Evolutionary conservation across 2,797 vertebrate species (phyloP), one percentile per base, ranked within the genome.

Genomic region (Sebastes cheni): DNA sequence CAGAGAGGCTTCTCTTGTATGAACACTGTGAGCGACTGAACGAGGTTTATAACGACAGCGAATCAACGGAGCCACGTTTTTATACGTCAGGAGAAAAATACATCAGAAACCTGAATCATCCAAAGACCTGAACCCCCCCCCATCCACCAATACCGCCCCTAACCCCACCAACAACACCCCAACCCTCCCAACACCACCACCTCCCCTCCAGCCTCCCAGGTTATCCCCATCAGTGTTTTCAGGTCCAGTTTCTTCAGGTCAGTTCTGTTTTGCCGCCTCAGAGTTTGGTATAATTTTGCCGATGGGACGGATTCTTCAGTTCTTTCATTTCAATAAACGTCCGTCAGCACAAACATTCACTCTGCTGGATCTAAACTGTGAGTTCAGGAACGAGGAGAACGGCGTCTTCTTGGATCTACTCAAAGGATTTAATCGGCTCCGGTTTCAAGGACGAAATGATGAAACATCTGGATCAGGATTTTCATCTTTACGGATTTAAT

Each of bases 71-170:
- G 90, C 85, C 86, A 91, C 94, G 94, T 93, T 92, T 61, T 85
- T 42, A 64, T 3, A 55, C 2, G 91, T 69, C 68, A 78, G 52
- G 50, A 79, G 30, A 20, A 32, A 25, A 39, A 64, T 4, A 67
- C 36, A 23, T 27, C 1, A 34, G 27, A 68, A 66, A 90, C 94
- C 94, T 92, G 92, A 94, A 93, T 94, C 95, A 93, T 95, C 94
- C 95, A 80, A 71, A 80, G 23, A 71, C 65, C 8, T 8, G 0
- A 4, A 1, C 11, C 50, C 8, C 2, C 12, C 64, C 23, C 64
- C 25, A n/a, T n/a, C n/a, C n/a, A n/a, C 22, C 5, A 8, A n/a
- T 27, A 13, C 11, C n/a, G 2, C 7, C 11, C 11, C 34, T 36
- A 12, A 36, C 11, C 0, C 30, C 0, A 1, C 6, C 16, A 2